Evolutionary conservation across 2,888 invertebrate genomes (phyloP).

Genomic region (Rhamphomyia laevipes): DNA sequence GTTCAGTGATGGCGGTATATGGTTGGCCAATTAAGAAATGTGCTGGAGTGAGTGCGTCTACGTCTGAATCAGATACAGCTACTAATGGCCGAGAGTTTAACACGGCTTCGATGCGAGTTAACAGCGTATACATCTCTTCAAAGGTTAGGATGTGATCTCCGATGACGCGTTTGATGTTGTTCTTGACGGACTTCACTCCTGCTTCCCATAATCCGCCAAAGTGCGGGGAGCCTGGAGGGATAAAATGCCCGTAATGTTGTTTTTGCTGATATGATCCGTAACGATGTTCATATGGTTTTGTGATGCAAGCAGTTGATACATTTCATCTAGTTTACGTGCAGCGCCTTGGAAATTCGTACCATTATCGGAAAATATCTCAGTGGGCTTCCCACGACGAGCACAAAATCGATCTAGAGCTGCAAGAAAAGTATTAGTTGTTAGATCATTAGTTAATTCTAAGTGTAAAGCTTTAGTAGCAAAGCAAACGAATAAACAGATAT

Average conservation of each 20-base stretch:
- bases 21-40: conserved; percentile 8
- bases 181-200: neutral
- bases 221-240: neutral
- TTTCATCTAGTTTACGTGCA: neutral
- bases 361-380: neutral
- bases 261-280: neutral
- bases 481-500: neutral
- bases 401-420: neutral
- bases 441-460: neutral
- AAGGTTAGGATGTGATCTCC: neutral
- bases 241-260: neutral
- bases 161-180: neutral
- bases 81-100: neutral
- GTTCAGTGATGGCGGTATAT: conserved; percentile 4
- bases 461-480: neutral
- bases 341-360: neutral
- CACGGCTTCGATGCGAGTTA: neutral
- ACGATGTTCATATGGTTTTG: neutral
- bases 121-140: neutral
- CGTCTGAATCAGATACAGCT: too few relatives aligned
- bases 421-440: neutral
- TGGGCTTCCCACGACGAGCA: neutral
- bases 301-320: neutral
- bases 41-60: too few relatives aligned
- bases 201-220: neutral